These are phyloP conservation scores for Psilanteris sp. DNA, from an alignment of 1,140 invertebrate species.

Conservation along the genomic window DNA sequence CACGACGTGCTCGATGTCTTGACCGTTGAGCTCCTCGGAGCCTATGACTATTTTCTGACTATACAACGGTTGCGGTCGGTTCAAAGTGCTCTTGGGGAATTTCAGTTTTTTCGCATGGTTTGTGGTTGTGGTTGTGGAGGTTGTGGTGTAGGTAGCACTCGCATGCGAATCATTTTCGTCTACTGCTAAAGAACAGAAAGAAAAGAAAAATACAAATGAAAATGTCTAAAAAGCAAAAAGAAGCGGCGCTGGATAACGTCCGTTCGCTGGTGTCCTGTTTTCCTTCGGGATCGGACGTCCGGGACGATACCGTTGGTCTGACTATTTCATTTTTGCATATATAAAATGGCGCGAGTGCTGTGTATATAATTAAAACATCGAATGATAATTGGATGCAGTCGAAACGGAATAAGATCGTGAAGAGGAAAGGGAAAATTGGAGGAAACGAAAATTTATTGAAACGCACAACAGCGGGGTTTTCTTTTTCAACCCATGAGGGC, in stretches of 20 bases:
- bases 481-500: too few species aligned
- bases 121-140: constrained; percentile 73
- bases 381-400: too few species aligned
- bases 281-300: background rate
- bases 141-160: constrained; percentile 75
- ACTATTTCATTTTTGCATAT: too few species aligned
- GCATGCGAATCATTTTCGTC: constrained; percentile 79
- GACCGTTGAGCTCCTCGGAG: constrained; percentile 74
- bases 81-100: constrained; percentile 76
- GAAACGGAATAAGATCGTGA: too few species aligned
- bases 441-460: too few species aligned
- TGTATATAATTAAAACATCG: too few species aligned
- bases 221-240: constrained; percentile 73
- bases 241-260: constrained; percentile 47
- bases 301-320: background rate
- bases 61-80: constrained; percentile 74
- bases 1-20: constrained; percentile 75
- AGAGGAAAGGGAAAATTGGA: too few species aligned
- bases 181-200: constrained; percentile 80
- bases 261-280: constrained; percentile 9
- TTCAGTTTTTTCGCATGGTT: constrained; percentile 75
- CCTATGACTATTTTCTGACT: constrained; percentile 79
- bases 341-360: too few species aligned
- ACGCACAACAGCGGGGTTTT: too few species aligned
- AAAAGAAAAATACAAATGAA: constrained; percentile 77